Conservation (phyloP, 2,888 invertebrate genomes). For the Stenoptilia bipunctidactyla region DNA sequence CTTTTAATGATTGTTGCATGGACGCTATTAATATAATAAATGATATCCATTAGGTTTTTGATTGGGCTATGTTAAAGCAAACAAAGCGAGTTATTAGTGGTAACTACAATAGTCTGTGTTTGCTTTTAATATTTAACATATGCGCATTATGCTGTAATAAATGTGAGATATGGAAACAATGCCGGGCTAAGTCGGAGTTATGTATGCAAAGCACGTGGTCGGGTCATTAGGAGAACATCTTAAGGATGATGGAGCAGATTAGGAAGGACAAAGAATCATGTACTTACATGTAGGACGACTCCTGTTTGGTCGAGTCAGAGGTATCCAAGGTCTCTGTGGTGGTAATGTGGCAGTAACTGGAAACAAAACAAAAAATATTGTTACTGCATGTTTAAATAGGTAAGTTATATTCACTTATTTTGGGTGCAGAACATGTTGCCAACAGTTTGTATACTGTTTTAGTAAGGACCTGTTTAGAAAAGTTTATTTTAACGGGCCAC, state of each 20-base stretch:
- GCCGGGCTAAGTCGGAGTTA: too few relatives aligned
- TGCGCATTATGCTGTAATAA: too few relatives aligned
- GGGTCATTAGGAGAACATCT: slow-evolving; percentile 1
- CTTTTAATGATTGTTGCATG: not conserved
- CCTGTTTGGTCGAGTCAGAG: slow-evolving; percentile 89
- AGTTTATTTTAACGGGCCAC: too few relatives aligned
- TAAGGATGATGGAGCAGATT: not conserved
- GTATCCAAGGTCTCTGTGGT: slow-evolving; percentile 96
- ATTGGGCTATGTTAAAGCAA: not conserved
- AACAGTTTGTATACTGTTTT: too few relatives aligned
- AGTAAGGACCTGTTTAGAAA: too few relatives aligned
- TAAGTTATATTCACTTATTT: too few relatives aligned
- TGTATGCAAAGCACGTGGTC: not conserved
- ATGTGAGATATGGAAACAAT: too few relatives aligned
- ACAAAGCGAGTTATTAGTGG: too few relatives aligned
- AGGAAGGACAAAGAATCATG: slow-evolving; percentile 5
- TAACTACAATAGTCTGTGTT: too few relatives aligned
- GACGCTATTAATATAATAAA: not conserved
- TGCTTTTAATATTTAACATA: too few relatives aligned
- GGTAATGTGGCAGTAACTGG: slow-evolving; percentile 90
- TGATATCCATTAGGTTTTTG: not conserved
- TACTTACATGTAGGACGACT: slow-evolving; percentile 92
- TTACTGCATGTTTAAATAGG: too few relatives aligned
- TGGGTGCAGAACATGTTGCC: too few relatives aligned
- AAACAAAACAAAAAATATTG: slow-evolving; percentile 57